phyloP scores from a whole-genome alignment of 2,888 invertebrate species.

The Nemoura dubitans region DNA sequence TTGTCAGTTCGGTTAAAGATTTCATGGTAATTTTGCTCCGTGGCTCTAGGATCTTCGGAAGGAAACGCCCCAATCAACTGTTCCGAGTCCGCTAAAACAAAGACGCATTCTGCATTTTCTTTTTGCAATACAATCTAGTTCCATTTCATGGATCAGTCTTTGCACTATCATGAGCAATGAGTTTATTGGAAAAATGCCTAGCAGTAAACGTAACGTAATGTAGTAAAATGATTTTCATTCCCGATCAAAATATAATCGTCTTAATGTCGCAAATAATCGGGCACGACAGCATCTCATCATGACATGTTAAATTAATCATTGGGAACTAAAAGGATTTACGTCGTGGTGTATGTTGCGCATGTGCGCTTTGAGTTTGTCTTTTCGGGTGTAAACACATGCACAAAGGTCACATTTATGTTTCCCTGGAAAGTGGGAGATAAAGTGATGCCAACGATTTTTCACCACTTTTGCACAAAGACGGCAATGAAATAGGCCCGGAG shows the following conservation, averaged over 20 bases:
- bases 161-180: neutral
- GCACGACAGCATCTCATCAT: too few species aligned
- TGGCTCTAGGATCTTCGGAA: conserved; percentile 34
- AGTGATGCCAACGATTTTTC: conserved; percentile 47
- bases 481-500: conserved; percentile 45
- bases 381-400: conserved; percentile 44
- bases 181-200: neutral
- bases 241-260: too few species aligned
- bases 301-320: conserved; percentile 1
- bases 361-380: conserved; percentile 47
- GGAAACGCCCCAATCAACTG: conserved; percentile 31
- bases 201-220: neutral
- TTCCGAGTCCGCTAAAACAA: conserved; percentile 46
- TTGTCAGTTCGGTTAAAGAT: conserved; percentile 45
- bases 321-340: conserved; percentile 41
- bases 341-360: conserved; percentile 44
- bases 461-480: conserved; percentile 44
- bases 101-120: conserved; percentile 25
- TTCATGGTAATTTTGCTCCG: conserved; percentile 44
- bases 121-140: neutral
- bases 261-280: too few species aligned
- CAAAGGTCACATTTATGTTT: conserved; percentile 43
- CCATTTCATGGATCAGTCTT: neutral
- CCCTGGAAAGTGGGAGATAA: conserved; percentile 45
- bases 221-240: neutral